Evolutionary conservation across 1,140 invertebrate genomes (phyloP).

Genomic region (Trachymyrmex septentrionalis): DNA sequence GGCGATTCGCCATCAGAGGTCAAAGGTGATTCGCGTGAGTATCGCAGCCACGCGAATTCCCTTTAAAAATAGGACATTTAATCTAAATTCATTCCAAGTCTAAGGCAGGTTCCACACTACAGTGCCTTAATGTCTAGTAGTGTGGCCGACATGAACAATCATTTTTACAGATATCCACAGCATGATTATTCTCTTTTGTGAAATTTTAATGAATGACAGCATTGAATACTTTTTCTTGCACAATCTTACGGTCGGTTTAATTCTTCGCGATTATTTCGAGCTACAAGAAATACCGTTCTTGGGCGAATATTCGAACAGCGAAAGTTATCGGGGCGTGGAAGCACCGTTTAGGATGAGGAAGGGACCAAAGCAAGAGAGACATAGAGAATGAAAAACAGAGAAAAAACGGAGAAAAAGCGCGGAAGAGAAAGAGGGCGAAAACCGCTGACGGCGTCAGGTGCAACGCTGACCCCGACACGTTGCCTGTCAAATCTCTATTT

Average conservation of each 20-base stretch:
- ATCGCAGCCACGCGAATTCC: no score
- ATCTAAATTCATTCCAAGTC: no score
- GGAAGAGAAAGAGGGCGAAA: conserved; percentile 75
- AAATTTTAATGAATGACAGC: background rate
- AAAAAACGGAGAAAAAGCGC: conserved; percentile 72
- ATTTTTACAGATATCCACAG: no score
- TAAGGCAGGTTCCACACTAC: no score
- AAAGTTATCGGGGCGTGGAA: conserved; percentile 28
- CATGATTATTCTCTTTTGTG: background rate
- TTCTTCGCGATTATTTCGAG: background rate
- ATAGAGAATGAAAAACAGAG: conserved; percentile 61
- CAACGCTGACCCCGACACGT: conserved; percentile 79
- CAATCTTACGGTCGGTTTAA: conserved; percentile 23
- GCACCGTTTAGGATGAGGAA: background rate
- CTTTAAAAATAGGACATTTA: no score
- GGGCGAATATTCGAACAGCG: conserved; percentile 19
- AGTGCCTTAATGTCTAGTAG: no score
- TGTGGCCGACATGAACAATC: no score
- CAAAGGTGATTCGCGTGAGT: no score
- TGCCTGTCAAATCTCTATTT: conserved; percentile 81
- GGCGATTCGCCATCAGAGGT: no score
- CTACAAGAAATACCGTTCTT: conserved; percentile 18
- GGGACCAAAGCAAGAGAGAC: conserved; percentile 3
- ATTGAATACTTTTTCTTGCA: background rate
- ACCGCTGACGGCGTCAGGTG: conserved; percentile 83